Evolutionary conservation across 2,888 invertebrate species (phyloP).

Genomic region (Leptarthrus brevirostris): DNA sequence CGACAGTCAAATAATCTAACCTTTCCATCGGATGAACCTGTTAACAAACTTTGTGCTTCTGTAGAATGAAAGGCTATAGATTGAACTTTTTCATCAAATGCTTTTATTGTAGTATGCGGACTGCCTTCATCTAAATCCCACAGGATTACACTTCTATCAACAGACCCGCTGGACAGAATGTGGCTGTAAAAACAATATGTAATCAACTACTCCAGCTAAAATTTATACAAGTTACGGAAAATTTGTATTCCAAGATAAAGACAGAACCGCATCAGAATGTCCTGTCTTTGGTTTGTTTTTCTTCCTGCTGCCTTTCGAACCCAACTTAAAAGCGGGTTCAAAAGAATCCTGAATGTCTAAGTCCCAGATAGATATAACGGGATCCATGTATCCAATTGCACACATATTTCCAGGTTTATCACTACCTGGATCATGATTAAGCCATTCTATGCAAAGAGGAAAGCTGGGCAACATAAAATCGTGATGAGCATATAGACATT

Average conservation of each 20-base stretch:
- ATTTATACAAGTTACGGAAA: conserved; percentile 70
- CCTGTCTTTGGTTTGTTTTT: conserved; percentile 77
- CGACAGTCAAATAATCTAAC: conserved; percentile 87
- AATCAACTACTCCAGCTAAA: conserved; percentile 6
- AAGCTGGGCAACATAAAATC: conserved; percentile 90
- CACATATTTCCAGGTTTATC: conserved; percentile 85
- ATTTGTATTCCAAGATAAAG: conserved; percentile 89
- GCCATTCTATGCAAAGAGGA: conserved; percentile 93
- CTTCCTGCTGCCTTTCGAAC: conserved; percentile 78
- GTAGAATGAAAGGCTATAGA: conserved; percentile 84
- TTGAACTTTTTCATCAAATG: conserved; percentile 87
- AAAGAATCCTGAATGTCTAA: conserved; percentile 91
- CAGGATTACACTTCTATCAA: conserved; percentile 85
- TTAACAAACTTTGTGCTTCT: conserved; percentile 83
- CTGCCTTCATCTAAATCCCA: conserved; percentile 91
- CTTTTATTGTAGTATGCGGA: conserved; percentile 79
- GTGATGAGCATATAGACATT: conserved; percentile 93
- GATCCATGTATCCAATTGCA: conserved; percentile 93
- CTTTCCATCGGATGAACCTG: conserved; percentile 85
- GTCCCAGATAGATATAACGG: conserved; percentile 97
- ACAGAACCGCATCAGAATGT: conserved; percentile 91
- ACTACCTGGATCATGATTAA: conserved; percentile 83
- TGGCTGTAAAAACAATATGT: conserved; percentile 74
- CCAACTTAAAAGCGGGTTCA: conserved; percentile 87
- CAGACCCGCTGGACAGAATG: conserved; percentile 92